Base-by-base conservation (phyloP, 1,140 invertebrate species). In the Neodiprion lecontei region DNA sequence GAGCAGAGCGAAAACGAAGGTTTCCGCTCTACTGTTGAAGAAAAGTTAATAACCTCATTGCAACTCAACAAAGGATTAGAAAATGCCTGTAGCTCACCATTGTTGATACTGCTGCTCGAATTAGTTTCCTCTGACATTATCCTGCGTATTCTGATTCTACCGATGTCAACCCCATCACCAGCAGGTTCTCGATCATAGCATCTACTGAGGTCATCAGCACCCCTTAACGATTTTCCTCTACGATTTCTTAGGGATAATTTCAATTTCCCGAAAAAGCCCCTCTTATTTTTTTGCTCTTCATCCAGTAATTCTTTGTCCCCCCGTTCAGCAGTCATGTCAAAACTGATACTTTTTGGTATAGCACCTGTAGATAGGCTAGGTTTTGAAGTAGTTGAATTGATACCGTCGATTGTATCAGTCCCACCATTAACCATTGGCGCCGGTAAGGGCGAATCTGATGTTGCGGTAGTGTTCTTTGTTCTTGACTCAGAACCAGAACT, bases 311-410 rank as follows among this genome's bases (percentile, higher is more conserved):
- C 90, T 79, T 93, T 92, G 79, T 95, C 93, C 2, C 93, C 92
- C 76, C 95, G 93, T 81, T 97, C 95, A 1, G 95, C 95, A 5
- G 95, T 96, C 85, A 96, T 95, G 88, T 97, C 96, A 82, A 97
- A 97, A 82, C 95, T 96, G 77, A 97, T 97, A 79, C 95, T 96
- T 87, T 97, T 97, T 9, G 95, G 95, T 83, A 97, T 97, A 1
- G 95, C 94, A 8, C 95, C 95, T 0, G 94, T 95, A 0, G 94
- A 93, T 12, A 89, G 88, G 12, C 82, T 88, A 0, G 89, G 88
- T 83, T 93, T 94, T 9, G 84, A 21, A 7, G 76, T 78, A 49
- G 76, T 77, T 0, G 79, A 71, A 67, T 72, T 80, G 1, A 74
- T 67, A 61, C 71, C 78, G 69, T 85, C 85, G 49, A 79, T 79